Evolutionary conservation across 1,140 invertebrate species (phyloP), one percentile per base, ranked within the genome.

Genomic region (Hylyphantes graminicola): DNA sequence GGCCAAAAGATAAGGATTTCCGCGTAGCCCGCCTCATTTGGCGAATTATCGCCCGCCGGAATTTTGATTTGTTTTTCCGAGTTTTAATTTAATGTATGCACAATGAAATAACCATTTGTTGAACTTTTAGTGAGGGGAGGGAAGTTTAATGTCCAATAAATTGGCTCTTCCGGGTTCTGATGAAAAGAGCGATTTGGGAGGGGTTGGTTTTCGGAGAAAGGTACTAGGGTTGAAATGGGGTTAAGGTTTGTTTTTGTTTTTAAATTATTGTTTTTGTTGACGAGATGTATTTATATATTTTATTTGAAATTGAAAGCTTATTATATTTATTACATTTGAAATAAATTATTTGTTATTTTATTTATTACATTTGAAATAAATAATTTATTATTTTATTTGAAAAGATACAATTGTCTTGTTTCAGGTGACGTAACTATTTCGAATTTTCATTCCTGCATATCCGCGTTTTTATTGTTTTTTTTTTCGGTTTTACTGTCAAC

Each of bases 71-170:
- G 12, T 53, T 70, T 65, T 65, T 15, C n/a, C 3, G 57, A 15
- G n/a, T 65, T 65, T 65, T 65, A 11, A 65, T 12, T 59, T 59
- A 17, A 53, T 70, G 9, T 53, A 53, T 53, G 48, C 67, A 13
- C 12, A n/a, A 70, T 70, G 21, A 70, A 70, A 70, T 70, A 54
- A 70, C 50, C 67, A 70, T 70, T 70, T 70, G 67, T 70, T 70
- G 67, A 70, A 70, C 67, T 70, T 70, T 70, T 70, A 70, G 57
- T 35, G 35, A 59, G 19, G 50, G 67, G 50, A n/a, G 48, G 19
- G 17, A 53, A 70, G 51, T 70, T 70, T 53, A 70, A 70, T 70
- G 50, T 17, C 35, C 35, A 35, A 35, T 35, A 35, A 35, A 35
- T 35, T 35, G 35, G 35, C 35, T 35, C 35, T 35, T 35, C 35